Evolutionary conservation across 2,113 vertebrate species (phyloP).

Genomic region (Anser brachyrhynchus): DNA sequence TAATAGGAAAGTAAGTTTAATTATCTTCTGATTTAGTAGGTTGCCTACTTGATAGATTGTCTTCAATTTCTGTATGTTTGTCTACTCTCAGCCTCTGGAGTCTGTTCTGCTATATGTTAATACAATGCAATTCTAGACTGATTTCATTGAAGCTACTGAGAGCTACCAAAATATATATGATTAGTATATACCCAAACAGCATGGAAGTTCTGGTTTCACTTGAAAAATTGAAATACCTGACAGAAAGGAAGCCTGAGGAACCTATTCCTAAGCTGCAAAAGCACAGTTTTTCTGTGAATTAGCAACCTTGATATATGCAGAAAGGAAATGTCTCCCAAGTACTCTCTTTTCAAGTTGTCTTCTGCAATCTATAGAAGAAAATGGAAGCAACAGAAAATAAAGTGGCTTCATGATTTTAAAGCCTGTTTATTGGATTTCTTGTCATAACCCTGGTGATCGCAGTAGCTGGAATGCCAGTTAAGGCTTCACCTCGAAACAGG

Average conservation of each 20-base stretch:
- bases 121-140: not conserved
- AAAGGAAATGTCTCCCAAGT: not conserved
- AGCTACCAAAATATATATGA: not conserved
- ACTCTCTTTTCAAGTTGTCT: not conserved
- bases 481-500: not conserved
- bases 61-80: not conserved
- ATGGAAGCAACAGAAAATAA: not conserved
- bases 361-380: not conserved
- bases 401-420: not conserved
- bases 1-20: not conserved
- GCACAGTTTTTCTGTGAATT: not conserved
- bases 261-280: not conserved
- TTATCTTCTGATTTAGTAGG: not conserved
- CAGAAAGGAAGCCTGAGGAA: not conserved
- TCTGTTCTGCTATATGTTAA: not conserved
- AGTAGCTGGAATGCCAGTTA: not conserved
- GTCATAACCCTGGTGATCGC: not conserved
- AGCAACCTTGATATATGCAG: not conserved
- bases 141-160: not conserved
- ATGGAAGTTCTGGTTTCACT: not conserved
- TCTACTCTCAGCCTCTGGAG: not conserved
- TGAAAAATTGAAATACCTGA: not conserved
- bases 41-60: not conserved
- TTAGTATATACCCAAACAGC: not conserved
- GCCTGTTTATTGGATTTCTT: not conserved